Conservation (phyloP, 35 echinoderm and acorn worm genomes). For the Heliocidaris tuberculata region DNA sequence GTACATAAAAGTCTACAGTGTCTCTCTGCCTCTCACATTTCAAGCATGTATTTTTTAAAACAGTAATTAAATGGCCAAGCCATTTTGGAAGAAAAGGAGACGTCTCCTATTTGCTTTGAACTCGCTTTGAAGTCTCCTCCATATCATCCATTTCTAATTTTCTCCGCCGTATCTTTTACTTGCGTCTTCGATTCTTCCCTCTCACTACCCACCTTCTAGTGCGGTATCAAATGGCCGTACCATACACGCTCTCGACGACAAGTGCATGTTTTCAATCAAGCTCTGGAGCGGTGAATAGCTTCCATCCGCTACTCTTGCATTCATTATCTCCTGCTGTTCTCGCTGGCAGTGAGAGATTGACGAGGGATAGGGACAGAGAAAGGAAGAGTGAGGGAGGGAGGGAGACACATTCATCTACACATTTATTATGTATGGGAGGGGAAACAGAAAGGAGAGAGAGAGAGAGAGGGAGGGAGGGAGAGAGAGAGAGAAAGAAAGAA, state of each 20-base stretch:
- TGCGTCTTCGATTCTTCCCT: neutral
- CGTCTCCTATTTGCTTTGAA: neutral
- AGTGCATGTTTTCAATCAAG: conserved; percentile 42
- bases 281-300: conserved; percentile 14
- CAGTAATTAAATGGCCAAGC: neutral
- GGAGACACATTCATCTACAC: neutral
- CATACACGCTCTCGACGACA: conserved; percentile 7
- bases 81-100: neutral
- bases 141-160: conserved; percentile 4
- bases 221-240: conserved; percentile 12
- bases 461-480: neutral
- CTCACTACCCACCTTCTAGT: neutral
- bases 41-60: too few species aligned
- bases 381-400: neutral
- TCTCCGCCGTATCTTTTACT: neutral
- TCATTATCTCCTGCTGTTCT: conserved; percentile 22
- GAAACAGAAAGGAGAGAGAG: neutral
- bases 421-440: neutral
- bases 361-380: neutral
- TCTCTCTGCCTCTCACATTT: too few species aligned
- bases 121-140: neutral
- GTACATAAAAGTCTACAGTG: too few species aligned
- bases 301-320: neutral
- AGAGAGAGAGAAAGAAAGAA: too few species aligned
- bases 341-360: neutral